phyloP scores from a whole-genome alignment of 2,888 invertebrate genomes.

The Drosophila borealis region DNA sequence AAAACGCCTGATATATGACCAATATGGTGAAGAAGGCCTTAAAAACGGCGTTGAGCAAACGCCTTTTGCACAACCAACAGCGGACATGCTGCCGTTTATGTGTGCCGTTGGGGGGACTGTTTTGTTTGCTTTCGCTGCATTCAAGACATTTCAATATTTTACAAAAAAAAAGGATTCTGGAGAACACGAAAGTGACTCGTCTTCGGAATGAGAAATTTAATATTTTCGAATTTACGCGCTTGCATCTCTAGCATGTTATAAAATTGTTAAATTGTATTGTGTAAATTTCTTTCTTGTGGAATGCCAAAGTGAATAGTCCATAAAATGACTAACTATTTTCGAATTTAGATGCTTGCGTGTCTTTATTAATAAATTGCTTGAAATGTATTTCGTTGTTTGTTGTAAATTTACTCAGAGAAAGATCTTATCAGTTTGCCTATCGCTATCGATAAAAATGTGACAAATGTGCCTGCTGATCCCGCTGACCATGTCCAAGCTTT shows the following conservation, averaged over 20 bases:
- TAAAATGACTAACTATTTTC: no score
- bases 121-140: conserved; percentile 65
- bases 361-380: no score
- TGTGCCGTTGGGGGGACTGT: conserved; percentile 65
- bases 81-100: conserved; percentile 67
- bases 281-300: no score
- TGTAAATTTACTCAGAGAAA: no score
- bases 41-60: conserved; percentile 11
- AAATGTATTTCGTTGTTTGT: no score
- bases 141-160: conserved; percentile 64
- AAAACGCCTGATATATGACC: conserved; percentile 59
- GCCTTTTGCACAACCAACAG: conserved; percentile 37
- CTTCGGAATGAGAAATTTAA: conserved; percentile 34
- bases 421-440: no score
- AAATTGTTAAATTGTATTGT: background rate
- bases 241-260: background rate
- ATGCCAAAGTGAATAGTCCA: no score
- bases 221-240: background rate
- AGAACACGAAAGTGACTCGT: conserved; percentile 37
- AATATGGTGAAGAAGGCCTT: conserved; percentile 60
- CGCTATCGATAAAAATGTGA: no score
- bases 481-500: background rate
- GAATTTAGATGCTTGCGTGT: no score
- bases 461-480: background rate
- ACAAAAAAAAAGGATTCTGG: conserved; percentile 52